Evolutionary conservation across 2,113 vertebrate genomes (phyloP), one percentile per base, ranked within the genome.

Genomic region (Aix galericulata): DNA sequence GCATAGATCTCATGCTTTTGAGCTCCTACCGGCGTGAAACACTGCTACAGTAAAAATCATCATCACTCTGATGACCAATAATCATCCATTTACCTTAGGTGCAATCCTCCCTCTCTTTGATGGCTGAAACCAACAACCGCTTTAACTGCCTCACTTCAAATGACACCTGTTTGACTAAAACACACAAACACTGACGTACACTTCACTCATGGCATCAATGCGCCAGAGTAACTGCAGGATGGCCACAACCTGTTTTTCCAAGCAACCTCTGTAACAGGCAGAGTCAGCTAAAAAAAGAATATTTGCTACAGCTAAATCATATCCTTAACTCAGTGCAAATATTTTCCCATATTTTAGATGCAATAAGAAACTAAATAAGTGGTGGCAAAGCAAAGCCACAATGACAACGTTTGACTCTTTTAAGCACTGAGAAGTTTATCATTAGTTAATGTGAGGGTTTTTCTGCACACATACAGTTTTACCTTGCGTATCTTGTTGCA

Each of bases 401-500:
- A 9, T 0, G 0, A 66, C 69, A 73, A 67, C 55, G 31, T 76
- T 68, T 81, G 6, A 22, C 76, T 81, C 91, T 26, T 16, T 12
- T 13, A 66, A 83, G 66, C 48, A 22, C 58, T 72, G 67, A 27
- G 27, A 92, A 79, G 62, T 48, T 31, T 38, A 34, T 21, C 34
- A 50, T 84, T 75, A 21, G 10, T 31, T 81, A 88, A 82, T 6
- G 13, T 1, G 15, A 48, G 46, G 46, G 20, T 52, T 42, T 78
- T 88, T 81, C 34, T 77, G 44, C 25, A 83, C 38, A 27, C 42
- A 53, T 81, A 48, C 72, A 84, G 80, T 87, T 93, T 93, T 76
- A 86, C 87, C 94, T 92, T 88, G 80, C 82, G 62, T 74, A 63
- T 34, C 34, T 93, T 85, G 62, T 68, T 92, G 79, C 67, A 93